Conservation (phyloP, 2,113 vertebrate genomes). For the Melanocharis versteri region DNA sequence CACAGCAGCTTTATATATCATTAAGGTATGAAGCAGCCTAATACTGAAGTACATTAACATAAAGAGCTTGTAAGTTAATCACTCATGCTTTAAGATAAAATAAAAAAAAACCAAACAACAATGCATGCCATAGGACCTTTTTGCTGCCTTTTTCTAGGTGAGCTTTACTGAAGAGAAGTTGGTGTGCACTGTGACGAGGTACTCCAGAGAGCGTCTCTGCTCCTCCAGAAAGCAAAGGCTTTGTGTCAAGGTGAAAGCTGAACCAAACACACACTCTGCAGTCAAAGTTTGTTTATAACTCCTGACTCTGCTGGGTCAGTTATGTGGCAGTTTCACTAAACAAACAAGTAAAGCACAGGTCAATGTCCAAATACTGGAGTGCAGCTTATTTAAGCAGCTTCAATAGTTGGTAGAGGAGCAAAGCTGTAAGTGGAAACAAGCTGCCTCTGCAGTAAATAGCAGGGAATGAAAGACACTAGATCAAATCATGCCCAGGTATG, state of each 20-base stretch:
- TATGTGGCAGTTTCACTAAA: slow-evolving; percentile 35
- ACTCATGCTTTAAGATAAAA: neutral
- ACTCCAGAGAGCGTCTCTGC: neutral
- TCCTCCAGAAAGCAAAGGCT: slow-evolving; percentile 2
- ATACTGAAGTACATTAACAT: neutral
- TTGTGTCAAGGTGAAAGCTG: slow-evolving; percentile 27
- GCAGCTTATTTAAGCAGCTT: neutral
- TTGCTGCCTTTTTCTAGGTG: neutral
- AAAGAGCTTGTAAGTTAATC: neutral
- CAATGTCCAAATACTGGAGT: slow-evolving; percentile 37
- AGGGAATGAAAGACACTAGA: neutral
- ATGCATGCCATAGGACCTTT: neutral
- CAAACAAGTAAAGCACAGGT: slow-evolving; percentile 53
- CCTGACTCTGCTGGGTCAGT: slow-evolving; percentile 5
- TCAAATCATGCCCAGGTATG: neutral
- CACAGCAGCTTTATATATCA: neutral
- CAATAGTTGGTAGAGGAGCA: neutral
- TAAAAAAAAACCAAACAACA: neutral
- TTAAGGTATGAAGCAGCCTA: neutral
- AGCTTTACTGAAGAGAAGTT: neutral
- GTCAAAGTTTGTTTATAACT: slow-evolving; percentile 7
- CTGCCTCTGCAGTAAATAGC: neutral
- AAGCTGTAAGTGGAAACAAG: neutral
- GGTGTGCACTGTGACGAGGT: neutral
- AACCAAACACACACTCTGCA: neutral